Base-by-base conservation (phyloP, 2,797 vertebrate genomes). In the Mus caroli region DNA sequence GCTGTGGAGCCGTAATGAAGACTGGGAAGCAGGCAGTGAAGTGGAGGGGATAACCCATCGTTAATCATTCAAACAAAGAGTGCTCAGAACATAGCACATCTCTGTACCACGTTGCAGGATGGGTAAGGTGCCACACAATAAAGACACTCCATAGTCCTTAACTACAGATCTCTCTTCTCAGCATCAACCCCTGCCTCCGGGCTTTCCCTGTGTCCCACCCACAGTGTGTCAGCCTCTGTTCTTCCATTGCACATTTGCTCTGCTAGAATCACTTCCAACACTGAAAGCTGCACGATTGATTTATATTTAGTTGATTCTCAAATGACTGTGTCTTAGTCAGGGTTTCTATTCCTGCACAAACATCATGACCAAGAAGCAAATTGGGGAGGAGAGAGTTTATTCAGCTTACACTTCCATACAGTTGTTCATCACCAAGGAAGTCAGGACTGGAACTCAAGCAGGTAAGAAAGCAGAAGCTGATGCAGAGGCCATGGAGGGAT, bases 1-100 rank as follows among this genome's bases (percentile, higher is more conserved):
- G 89, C 75, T 92, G 24, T 22, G 46, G 1, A 85, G 75, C 34
- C 12, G 58, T 96, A 94, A 94, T 84, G 67, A 94, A 96, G 37
- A 77, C 31, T 37, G 20, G 17, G 43, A 96, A 86, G 40, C 20
- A 20, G 28, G 50, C 50, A 78, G 28, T 60, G 84, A 50, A 28
- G 85, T 58, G 83, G 43, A 84, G 62, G 28, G 58, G n/a, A 76
- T 84, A 96, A 88, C 73, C 46, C 75, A 82, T 90, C 64, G 50
- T 50, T 86, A 91, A 89, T 92, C 75, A 73, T 31, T 95, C n/a
- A 73, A 87, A 64, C 34, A 67, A 80, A 73, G 87, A 83, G 73
- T 75, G 46, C 56, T 88, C 34, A 43, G 52, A 88, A 69, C 22
- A 76, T 96, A 90, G 94, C 64, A 34, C 50, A 75, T 69, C 46